These are phyloP conservation scores for Gallirallus australis DNA, from an alignment of 2,797 vertebrate species.

Conservation along the genomic window DNA sequence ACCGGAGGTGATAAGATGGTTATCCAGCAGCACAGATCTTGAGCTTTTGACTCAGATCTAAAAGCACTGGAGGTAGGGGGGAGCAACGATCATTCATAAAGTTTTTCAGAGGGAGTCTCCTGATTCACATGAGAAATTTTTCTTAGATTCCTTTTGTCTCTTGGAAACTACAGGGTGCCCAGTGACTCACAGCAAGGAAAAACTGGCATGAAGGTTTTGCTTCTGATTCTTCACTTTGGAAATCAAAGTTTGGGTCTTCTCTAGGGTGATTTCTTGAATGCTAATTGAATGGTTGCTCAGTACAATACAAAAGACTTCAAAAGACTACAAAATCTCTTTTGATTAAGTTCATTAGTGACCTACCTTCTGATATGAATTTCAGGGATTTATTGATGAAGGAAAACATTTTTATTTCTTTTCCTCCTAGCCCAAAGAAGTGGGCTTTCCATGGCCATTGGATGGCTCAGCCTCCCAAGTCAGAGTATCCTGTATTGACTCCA, in stretches of 20 bases:
- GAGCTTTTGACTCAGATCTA: background rate
- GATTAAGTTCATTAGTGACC: background rate
- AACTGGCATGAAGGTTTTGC: background rate
- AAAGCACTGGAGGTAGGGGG: background rate
- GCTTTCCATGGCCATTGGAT: background rate
- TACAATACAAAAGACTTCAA: background rate
- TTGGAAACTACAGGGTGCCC: background rate
- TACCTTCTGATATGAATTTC: background rate
- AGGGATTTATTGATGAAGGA: background rate
- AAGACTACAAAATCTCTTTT: too few species aligned
- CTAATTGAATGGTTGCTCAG: background rate
- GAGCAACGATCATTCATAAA: background rate
- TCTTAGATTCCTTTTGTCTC: background rate
- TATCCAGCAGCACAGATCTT: background rate
- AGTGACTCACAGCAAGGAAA: background rate
- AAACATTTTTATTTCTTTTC: background rate
- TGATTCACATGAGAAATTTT: background rate
- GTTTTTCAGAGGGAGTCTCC: background rate
- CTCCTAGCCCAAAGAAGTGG: background rate
- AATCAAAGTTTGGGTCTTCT: background rate
- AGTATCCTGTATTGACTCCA: background rate
- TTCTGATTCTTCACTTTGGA: background rate
- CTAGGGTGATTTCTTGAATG: background rate
- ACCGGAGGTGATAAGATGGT: background rate
- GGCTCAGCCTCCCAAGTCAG: background rate